phyloP scores from a whole-genome alignment of 2,113 vertebrate species.

The Gadus macrocephalus region DNA sequence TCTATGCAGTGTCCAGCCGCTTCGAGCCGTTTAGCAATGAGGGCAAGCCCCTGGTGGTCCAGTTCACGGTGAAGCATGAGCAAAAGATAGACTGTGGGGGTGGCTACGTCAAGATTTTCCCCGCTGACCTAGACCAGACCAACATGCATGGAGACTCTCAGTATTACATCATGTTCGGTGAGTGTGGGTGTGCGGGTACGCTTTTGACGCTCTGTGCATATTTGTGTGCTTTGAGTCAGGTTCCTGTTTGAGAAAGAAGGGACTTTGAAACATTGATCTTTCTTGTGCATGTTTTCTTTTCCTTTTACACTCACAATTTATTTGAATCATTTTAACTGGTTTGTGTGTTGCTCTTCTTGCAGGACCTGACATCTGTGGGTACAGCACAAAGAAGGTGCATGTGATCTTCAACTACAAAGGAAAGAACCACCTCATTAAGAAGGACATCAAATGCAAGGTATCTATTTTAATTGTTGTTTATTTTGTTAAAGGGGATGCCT shows the following conservation, averaged over 20 bases:
- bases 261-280: background rate
- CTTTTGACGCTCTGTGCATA: background rate
- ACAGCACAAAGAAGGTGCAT: slow-evolving; percentile 77
- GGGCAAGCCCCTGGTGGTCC: slow-evolving; percentile 69
- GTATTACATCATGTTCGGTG: slow-evolving; percentile 81
- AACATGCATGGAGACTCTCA: slow-evolving; percentile 65
- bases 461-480: background rate
- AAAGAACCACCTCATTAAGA: slow-evolving; percentile 75
- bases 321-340: too few species aligned
- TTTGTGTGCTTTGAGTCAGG: background rate
- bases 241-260: background rate
- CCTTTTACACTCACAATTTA: background rate
- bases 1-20: slow-evolving; percentile 72
- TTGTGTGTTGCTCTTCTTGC: background rate
- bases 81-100: slow-evolving; percentile 79
- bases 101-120: slow-evolving; percentile 76
- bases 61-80: slow-evolving; percentile 77
- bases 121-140: slow-evolving; percentile 67
- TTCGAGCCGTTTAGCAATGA: slow-evolving; percentile 75
- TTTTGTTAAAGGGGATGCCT: background rate
- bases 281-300: too few species aligned
- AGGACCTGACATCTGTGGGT: slow-evolving; percentile 83
- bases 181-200: slow-evolving; percentile 34
- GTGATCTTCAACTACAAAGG: slow-evolving; percentile 80
- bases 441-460: slow-evolving; percentile 76